Base-by-base conservation (phyloP, 2,888 invertebrate species). In the Mycogona germanica region DNA sequence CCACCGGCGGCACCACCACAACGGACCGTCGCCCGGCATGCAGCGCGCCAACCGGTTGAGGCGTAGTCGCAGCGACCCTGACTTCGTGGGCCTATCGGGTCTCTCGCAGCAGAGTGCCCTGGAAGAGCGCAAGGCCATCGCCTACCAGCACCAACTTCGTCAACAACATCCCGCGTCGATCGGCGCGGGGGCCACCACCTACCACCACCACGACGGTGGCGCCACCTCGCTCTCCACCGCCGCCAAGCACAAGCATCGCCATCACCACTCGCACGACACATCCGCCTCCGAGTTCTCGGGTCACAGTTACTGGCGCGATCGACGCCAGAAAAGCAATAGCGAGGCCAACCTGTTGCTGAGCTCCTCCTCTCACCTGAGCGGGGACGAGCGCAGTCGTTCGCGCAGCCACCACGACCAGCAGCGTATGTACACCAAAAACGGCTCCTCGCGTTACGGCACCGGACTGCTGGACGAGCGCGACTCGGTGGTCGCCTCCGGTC, bases 21-120 rank as follows among this genome's bases (percentile, higher is more conserved):
- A 28, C 5, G 29, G 30, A n/a, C 47, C 48, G 12, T 26, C 54
- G 25, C 54, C 46, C 5, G 37, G 28, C 9, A 47, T 38, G 38
- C 47, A 48, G 21, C 35, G 53, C 21, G 37, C 37, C 19, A 42
- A 41, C 44, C 52, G 51, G 14, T 55, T 51, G 25, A 52, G 57
- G 19, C 45, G 66, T 64, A 86, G 87, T 58, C 77, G 87, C 60
- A 88, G 87, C 60, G 88, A 89, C 69, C 87, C 87, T 1, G 88
- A 88, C 68, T 88, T 89, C 69, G 75, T 84, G 61, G 76, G 78
- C 76, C 78, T 79, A 65, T 75, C 77, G 62, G 88, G 88, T 67
- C 87, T 88, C 69, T 75, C 84, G 61, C 76, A 37, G 46, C 53
- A 28, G 35, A 51, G 29, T 41, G 57, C 12, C 51, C 40, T 26